Conservation (phyloP, 1,140 invertebrate genomes). For the Zaprionus capensis region DNA sequence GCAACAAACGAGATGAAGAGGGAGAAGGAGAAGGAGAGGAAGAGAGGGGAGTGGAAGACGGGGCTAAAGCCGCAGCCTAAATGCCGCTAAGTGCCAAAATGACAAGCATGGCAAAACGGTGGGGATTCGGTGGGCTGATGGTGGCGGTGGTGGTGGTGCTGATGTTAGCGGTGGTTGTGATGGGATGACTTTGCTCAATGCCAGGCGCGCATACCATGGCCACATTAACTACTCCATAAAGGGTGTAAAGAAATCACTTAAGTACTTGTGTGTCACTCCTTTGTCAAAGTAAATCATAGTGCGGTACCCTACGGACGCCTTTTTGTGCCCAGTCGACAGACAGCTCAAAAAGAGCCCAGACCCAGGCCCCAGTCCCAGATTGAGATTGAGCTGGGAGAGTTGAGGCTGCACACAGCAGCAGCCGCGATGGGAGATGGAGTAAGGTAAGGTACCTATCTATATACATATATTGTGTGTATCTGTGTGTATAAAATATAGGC, state of each 20-base stretch:
- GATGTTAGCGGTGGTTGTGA: slow-evolving; percentile 24
- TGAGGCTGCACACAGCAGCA: background rate
- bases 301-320: slow-evolving; percentile 38
- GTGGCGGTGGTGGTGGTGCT: slow-evolving; percentile 5
- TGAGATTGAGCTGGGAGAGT: background rate
- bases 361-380: slow-evolving; percentile 11
- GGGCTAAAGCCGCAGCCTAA: slow-evolving; percentile 62
- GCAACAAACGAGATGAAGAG: slow-evolving; percentile 16
- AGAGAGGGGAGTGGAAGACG: slow-evolving; percentile 15
- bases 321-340: slow-evolving; percentile 46
- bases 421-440: background rate
- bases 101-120: slow-evolving; percentile 55
- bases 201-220: slow-evolving; percentile 64
- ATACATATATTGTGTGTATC: slow-evolving; percentile 8
- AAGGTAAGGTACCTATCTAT: slow-evolving; percentile 8
- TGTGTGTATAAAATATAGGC: slow-evolving; percentile 61
- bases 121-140: slow-evolving; percentile 49
- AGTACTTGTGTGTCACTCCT: slow-evolving; percentile 82
- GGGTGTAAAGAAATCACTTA: slow-evolving; percentile 82
- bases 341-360: slow-evolving; percentile 36
- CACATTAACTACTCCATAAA: slow-evolving; percentile 82
- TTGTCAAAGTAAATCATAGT: slow-evolving; percentile 81
- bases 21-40: slow-evolving; percentile 7
- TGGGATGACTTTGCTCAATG: slow-evolving; percentile 76
- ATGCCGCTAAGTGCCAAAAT: slow-evolving; percentile 76